Evolutionary conservation across 2,113 vertebrate genomes (phyloP).

Genomic region (Amblyornis subalaris): DNA sequence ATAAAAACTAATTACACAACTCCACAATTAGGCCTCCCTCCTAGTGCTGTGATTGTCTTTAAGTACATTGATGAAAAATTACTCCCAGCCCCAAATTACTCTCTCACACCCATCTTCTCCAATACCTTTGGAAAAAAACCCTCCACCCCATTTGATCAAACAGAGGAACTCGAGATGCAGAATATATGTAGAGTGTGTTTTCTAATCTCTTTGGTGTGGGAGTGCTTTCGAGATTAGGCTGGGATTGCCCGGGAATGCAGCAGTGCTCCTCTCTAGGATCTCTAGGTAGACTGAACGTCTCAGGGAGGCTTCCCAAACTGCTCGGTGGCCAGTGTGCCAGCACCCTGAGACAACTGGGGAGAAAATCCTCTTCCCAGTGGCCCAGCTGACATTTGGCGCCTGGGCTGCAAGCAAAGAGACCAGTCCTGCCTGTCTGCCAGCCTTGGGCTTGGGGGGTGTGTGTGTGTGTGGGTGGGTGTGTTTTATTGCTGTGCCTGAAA

Average conservation of each 20-base stretch:
- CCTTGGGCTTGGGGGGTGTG: not conserved
- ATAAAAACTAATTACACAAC: slow-evolving; percentile 70
- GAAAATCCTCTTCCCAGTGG: not conserved
- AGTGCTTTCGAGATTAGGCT: not conserved
- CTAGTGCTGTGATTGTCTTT: slow-evolving; percentile 57
- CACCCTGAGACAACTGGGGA: not conserved
- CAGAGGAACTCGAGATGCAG: not conserved
- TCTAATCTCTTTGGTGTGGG: not conserved
- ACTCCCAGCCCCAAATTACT: slow-evolving; percentile 14
- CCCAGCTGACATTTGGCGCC: not conserved
- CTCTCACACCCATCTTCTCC: not conserved
- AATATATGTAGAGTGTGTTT: not conserved
- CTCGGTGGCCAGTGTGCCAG: not conserved
- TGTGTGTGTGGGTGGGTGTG: too few species aligned
- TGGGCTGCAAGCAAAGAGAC: not conserved
- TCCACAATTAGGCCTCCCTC: slow-evolving; percentile 65
- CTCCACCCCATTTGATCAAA: not conserved
- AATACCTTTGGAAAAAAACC: not conserved
- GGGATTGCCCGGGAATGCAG: not conserved
- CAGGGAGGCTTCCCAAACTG: not conserved
- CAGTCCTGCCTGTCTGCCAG: not conserved
- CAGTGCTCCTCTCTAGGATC: not conserved
- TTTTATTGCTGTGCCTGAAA: not conserved
- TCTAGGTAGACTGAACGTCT: not conserved
- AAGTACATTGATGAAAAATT: slow-evolving; percentile 57